These are phyloP conservation scores for Hirtodrosophila confusa DNA, from an alignment of 2,888 invertebrate species.

Conservation along the genomic window DNA sequence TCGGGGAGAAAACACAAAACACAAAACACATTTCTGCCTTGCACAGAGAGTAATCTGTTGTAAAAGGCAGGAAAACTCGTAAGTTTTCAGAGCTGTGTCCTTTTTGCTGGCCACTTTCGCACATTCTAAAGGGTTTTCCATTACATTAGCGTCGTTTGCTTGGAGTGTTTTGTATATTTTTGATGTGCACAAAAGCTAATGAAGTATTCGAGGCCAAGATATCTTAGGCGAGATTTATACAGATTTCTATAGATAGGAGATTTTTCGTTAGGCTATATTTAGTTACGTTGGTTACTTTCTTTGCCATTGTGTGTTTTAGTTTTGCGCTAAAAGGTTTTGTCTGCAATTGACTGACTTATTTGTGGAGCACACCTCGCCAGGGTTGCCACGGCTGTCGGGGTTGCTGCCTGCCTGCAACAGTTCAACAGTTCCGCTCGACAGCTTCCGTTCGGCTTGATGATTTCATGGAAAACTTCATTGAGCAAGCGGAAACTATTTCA, in stretches of 20 bases:
- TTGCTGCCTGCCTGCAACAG: conserved; percentile 58
- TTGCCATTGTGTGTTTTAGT: background rate
- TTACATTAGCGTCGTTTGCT: conserved; percentile 59
- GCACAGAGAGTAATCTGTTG: conserved; percentile 65
- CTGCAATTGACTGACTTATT: conserved; percentile 12
- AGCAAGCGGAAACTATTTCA: conserved; percentile 77
- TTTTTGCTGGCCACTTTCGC: conserved; percentile 34
- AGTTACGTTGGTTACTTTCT: no score
- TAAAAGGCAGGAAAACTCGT: conserved; percentile 66
- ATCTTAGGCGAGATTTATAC: conserved; percentile 4
- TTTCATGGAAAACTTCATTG: conserved; percentile 80
- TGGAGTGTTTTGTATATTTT: conserved; percentile 16
- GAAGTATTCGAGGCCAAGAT: conserved; percentile 31
- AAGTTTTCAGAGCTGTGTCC: conserved; percentile 42
- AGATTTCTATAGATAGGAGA: background rate
- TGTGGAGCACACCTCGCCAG: conserved; percentile 31
- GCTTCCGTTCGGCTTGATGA: conserved; percentile 80
- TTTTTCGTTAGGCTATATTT: no score
- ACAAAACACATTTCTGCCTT: conserved; percentile 40
- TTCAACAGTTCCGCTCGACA: conserved; percentile 75
- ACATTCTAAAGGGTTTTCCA: conserved; percentile 55
- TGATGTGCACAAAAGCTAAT: conserved; percentile 37
- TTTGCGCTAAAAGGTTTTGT: conserved; percentile 25
- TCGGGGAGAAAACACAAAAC: background rate
- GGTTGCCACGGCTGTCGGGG: conserved; percentile 3